phyloP scores from a whole-genome alignment of 2,113 vertebrate species.

The Ploceus nigricollis region DNA sequence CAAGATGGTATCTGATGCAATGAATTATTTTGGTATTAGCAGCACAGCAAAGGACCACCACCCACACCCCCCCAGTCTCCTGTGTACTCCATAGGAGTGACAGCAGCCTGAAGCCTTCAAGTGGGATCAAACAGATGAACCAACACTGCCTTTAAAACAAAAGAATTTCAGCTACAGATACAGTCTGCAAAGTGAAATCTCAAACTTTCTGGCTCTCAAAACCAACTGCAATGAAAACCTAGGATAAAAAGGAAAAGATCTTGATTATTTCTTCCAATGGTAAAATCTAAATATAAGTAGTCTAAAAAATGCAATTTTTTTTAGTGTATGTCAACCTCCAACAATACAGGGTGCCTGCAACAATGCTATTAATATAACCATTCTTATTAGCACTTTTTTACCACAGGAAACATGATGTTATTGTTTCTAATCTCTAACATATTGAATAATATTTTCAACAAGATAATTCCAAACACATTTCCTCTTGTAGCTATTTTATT shows the following conservation, averaged over 20 bases:
- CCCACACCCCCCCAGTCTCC: not conserved
- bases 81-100: not conserved
- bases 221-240: not conserved
- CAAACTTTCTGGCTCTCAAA: not conserved
- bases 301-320: not conserved
- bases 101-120: not conserved
- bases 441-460: conserved; percentile 24
- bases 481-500: conserved; percentile 47
- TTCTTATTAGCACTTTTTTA: conserved; percentile 39
- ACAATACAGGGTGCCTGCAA: not conserved
- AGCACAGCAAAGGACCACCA: not conserved
- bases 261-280: not conserved
- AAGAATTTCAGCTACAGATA: not conserved
- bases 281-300: not conserved
- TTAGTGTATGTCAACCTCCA: not conserved
- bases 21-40: not conserved
- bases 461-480: conserved; percentile 45
- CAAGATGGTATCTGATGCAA: not conserved
- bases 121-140: not conserved
- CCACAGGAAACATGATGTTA: conserved; percentile 34
- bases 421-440: conserved; percentile 49
- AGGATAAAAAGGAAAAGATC: not conserved
- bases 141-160: not conserved
- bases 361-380: not conserved
- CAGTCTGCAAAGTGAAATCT: not conserved